These are phyloP conservation scores for Nycticryphes semicollaris DNA, from an alignment of 2,113 vertebrate genomes.

Conservation along the genomic window DNA sequence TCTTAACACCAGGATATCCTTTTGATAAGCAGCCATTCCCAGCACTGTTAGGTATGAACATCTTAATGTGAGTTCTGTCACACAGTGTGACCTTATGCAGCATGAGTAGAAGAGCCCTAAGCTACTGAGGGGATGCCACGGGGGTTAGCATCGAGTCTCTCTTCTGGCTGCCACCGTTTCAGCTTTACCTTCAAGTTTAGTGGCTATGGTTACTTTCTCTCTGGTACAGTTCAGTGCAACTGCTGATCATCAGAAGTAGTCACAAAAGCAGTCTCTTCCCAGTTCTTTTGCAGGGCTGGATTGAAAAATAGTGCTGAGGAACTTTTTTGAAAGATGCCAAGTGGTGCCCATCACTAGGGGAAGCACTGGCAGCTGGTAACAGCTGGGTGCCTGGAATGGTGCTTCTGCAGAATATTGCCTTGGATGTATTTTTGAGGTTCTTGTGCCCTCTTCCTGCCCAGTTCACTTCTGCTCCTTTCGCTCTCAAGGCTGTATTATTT, in stretches of 20 bases:
- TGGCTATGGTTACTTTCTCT: not conserved
- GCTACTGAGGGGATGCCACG: not conserved
- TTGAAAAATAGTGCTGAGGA: not conserved
- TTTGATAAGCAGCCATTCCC: no score
- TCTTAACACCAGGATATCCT: not conserved
- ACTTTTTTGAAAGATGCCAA: not conserved
- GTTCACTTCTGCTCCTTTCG: not conserved
- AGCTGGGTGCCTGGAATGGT: not conserved
- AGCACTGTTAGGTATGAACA: not conserved
- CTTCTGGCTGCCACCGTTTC: not conserved
- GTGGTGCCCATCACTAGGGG: not conserved
- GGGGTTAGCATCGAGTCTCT: not conserved
- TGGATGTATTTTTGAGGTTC: not conserved
- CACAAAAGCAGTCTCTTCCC: not conserved
- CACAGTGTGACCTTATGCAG: accelerated
- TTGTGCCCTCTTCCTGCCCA: not conserved
- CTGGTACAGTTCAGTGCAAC: not conserved
- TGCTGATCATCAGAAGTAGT: not conserved
- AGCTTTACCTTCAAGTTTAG: not conserved
- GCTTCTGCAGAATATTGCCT: not conserved
- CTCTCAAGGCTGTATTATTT: not conserved
- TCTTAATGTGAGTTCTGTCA: not conserved
- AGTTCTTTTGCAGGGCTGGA: not conserved
- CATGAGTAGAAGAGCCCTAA: not conserved
- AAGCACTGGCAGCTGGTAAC: not conserved